Evolutionary conservation across 2,797 vertebrate genomes (phyloP).

Genomic region (Acomys russatus): DNA sequence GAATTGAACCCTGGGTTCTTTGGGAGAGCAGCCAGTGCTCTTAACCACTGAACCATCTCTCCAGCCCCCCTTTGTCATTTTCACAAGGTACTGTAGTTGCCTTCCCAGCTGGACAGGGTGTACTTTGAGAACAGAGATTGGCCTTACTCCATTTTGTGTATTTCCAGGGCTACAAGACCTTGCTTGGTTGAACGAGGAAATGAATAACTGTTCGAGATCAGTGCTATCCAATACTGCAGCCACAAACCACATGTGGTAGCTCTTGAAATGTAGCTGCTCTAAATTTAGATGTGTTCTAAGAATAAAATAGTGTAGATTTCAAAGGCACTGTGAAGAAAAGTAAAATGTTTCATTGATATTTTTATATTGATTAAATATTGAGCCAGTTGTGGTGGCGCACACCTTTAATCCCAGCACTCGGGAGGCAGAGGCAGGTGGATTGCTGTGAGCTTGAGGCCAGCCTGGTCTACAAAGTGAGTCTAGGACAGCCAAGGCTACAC

Average conservation of each 20-base stretch:
- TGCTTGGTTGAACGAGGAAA: not conserved
- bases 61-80: not conserved
- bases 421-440: too few relatives aligned
- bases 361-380: conserved; percentile 23
- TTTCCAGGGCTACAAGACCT: conserved; percentile 47
- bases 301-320: conserved; percentile 35
- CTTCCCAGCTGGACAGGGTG: not conserved
- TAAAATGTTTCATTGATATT: conserved; percentile 32
- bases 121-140: conserved; percentile 36
- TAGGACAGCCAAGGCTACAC: too few relatives aligned
- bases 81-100: not conserved
- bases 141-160: conserved; percentile 39
- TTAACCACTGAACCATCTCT: too few relatives aligned
- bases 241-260: not conserved
- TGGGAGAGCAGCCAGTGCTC: too few relatives aligned
- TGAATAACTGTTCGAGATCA: conserved; percentile 16
- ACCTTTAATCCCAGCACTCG: too few relatives aligned
- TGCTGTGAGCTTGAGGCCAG: too few relatives aligned
- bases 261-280: not conserved
- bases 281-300: not conserved
- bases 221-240: not conserved
- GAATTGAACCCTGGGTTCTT: too few relatives aligned
- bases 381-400: not conserved
- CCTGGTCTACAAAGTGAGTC: too few relatives aligned
- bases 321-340: not conserved